phyloP scores from a whole-genome alignment of 2,888 invertebrate species.

The Dasypolia templi region DNA sequence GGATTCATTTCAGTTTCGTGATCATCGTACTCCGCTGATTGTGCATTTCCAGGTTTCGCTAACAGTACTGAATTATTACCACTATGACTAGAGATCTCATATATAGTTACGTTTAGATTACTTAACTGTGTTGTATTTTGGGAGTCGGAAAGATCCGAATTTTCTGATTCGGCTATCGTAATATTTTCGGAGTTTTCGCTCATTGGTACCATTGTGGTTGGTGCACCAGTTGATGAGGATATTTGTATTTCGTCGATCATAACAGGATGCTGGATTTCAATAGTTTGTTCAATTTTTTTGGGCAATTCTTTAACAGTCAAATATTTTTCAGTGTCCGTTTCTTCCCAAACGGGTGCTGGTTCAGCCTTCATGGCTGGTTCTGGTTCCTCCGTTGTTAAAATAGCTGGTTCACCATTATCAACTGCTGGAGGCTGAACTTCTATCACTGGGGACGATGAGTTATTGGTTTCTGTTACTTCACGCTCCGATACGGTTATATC shows the following conservation, averaged over 20 bases:
- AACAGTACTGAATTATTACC: slow-evolving; percentile 73
- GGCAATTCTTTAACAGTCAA: slow-evolving; percentile 68
- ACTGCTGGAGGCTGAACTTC: slow-evolving; percentile 35
- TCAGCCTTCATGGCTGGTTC: slow-evolving; percentile 52
- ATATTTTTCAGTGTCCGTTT: slow-evolving; percentile 71
- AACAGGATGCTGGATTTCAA: slow-evolving; percentile 37
- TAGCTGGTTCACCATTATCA: slow-evolving; percentile 4
- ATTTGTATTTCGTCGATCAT: slow-evolving; percentile 56
- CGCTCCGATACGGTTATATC: slow-evolving; percentile 6
- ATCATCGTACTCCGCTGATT: slow-evolving; percentile 82
- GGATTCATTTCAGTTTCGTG: slow-evolving; percentile 92
- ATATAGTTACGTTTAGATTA: slow-evolving; percentile 86
- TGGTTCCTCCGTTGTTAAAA: slow-evolving; percentile 22
- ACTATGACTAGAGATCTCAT: slow-evolving; percentile 83
- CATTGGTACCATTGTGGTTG: slow-evolving; percentile 47
- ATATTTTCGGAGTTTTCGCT: slow-evolving; percentile 40
- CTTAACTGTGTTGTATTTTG: slow-evolving; percentile 77
- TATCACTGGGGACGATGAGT: slow-evolving; percentile 21
- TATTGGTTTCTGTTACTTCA: slow-evolving; percentile 39
- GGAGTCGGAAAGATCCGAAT: slow-evolving; percentile 46
- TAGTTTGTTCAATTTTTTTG: slow-evolving; percentile 52
- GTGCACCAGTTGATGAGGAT: slow-evolving; percentile 50
- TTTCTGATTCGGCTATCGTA: slow-evolving; percentile 42
- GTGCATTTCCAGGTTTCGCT: slow-evolving; percentile 74
- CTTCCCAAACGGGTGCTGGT: slow-evolving; percentile 87